Evolutionary conservation across 1,140 invertebrate genomes (phyloP).

Genomic region (Pachypeltis micranthus): DNA sequence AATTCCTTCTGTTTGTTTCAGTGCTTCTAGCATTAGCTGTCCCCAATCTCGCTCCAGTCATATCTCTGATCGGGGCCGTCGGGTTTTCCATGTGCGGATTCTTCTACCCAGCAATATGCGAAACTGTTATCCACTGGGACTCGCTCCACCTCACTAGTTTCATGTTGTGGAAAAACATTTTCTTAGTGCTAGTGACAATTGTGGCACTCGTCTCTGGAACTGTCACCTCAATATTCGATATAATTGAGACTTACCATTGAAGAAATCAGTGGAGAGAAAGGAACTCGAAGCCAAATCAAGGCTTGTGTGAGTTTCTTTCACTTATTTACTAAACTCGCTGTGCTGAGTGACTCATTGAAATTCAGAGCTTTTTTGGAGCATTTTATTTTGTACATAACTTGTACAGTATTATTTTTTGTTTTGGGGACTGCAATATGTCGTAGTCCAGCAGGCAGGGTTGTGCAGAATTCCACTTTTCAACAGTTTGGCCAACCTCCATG

Average conservation of each 20-base stretch:
- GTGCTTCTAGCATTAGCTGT: constrained; percentile 40
- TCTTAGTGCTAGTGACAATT: constrained; percentile 39
- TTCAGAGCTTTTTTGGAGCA: too few species aligned
- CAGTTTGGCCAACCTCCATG: too few species aligned
- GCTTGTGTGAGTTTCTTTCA: too few species aligned
- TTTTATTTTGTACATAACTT: too few species aligned
- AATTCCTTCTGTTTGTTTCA: constrained; percentile 19
- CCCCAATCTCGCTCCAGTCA: constrained; percentile 48
- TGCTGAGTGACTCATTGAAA: too few species aligned
- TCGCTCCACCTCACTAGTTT: constrained; percentile 7
- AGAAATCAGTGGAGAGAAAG: too few species aligned
- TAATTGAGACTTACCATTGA: constrained; percentile 34
- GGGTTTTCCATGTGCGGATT: constrained; percentile 46
- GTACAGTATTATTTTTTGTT: too few species aligned
- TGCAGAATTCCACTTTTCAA: too few species aligned
- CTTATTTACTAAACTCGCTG: too few species aligned
- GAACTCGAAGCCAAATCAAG: too few species aligned
- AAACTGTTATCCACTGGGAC: constrained; percentile 33
- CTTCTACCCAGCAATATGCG: constrained; percentile 50
- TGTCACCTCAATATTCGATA: constrained; percentile 44
- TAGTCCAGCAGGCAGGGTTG: too few species aligned
- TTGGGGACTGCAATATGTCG: too few species aligned
- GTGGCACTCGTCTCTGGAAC: constrained; percentile 51
- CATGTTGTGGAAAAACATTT: constrained; percentile 22
- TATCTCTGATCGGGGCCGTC: constrained; percentile 51